Evolutionary conservation across 2,113 vertebrate species (phyloP), one percentile per base, ranked within the genome.

Genomic region (Oreocharis arfaki): DNA sequence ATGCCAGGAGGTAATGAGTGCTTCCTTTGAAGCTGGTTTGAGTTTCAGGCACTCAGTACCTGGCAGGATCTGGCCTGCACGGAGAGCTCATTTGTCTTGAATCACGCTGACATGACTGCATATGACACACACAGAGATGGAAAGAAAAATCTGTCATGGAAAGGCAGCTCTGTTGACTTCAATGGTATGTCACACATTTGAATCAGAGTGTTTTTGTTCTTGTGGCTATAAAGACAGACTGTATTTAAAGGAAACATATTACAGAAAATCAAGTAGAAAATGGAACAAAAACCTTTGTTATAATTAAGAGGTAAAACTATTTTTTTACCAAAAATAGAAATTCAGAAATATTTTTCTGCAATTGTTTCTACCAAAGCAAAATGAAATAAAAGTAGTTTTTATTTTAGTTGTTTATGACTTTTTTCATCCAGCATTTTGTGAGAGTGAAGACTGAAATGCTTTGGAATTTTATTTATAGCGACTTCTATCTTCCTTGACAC

Each of bases 11-110:
- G 81, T 61, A 96, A 74, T 59, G 47, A 87, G 56, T 69, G 32
- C 59, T 91, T 71, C 79, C 71, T 95, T 93, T 90, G 95, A 93
- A 91, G 78, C 47, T 61, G 42, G n/a, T 79, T 88, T 76, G 56
- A 89, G 68, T 83, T 94, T 73, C 84, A 64, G 63, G 73, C 50
- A 52, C 75, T 94, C 69, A 74, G 78, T 52, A 90, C 68, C 63
- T 88, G 7, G 7, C 71, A 88, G 89, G 47, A 95, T 70, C 64
- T 71, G 82, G 68, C 55, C 81, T 70, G 50, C 50, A 47, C 67
- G 94, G 68, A 73, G 52, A 76, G 33, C 47, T 73, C 85, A 55
- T 80, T 96, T 59, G 52, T 84, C 69, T 28, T 86, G 81, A 95
- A 49, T 74, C 85, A 24, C 37, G 18, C 61, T 60, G 86, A 74